Evolutionary conservation across 2,113 vertebrate species (phyloP), one percentile per base, ranked within the genome.

Genomic region (Podiceps cristatus): DNA sequence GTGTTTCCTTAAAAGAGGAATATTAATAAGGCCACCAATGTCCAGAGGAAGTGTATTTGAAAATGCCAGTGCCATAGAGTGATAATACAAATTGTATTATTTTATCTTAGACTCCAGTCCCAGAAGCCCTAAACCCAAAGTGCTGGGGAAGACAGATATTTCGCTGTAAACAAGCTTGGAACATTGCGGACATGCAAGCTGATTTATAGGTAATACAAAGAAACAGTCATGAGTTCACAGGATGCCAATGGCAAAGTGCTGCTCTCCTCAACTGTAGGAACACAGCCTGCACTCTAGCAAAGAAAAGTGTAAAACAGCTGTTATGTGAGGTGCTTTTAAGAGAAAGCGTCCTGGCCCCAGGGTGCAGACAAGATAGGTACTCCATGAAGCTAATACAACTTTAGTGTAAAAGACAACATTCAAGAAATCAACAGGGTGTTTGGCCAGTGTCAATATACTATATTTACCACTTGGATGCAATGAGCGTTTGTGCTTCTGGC

Each of bases 401-500:
- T 93, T 89, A 81, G 85, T 90, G 63, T 83, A 89, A 82, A 81
- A 82, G 63, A 77, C 18, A 83, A 33, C 29, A 64, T 74, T 76
- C 28, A 81, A 73, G 37, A 88, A 72, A 88, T 88, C 76, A 83
- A n/a, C 35, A 47, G 47, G 13, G 13, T 25, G 7, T 12, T 58
- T 91, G 91, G 25, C 18, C 55, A 74, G 11, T 49, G n/a, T 75
- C 40, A 78, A 24, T 80, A n/a, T 18, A 37, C 20, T 73, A 11
- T 95, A 52, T 95, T 98, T 97, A 99, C 99, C 99, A 14, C 96
- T 67, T 64, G 77, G 86, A 50, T 63, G 89, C 62, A 96, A 42
- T 7, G 97, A 94, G 47, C 93, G 98, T 69, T 97, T 95, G 44
- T 83, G 93, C 93, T 95, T 97, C 91, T 75, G 96, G 74, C 76